Base-by-base conservation (phyloP, 2,113 vertebrate genomes). In the Nerophis lumbriciformis region DNA sequence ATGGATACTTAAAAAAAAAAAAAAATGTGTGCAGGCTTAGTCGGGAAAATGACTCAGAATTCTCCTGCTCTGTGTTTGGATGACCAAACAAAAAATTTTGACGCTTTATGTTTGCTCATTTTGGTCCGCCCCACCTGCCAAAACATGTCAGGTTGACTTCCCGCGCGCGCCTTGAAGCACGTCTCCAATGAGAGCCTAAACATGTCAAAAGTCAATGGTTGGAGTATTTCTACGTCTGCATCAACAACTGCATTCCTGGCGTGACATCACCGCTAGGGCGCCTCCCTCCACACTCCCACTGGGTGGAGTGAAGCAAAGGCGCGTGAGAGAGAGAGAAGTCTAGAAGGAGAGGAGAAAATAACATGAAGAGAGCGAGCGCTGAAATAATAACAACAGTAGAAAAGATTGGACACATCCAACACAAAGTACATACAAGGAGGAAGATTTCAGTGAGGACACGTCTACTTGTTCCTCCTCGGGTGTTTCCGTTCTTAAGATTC, bases 251-350 rank as follows among this genome's bases (percentile, higher is more conserved):
- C 88, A 89, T 90, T 91, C 90, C 90, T 90, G 15, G 81, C 85
- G 86, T 91, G 90, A 92, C 92, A 89, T 90, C 91, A 88, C 73
- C 78, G 77, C 68, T 55, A 69, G 82, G 82, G 75, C 84, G 68
- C 85, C 90, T 79, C 82, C 85, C 74, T 84, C 74, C 75, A 81
- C 80, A 85, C 83, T 88, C 81, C 83, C 82, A 82, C 77, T 81
- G 87, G 84, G 88, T 83, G 76, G 88, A 83, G 84, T 85, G 63
- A 85, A 73, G 44, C 69, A 53, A 66, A 75, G 69, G 77, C 28
- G 58, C 54, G 65, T 67, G 59, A 19, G 37, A 56, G 15, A 9
- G 12, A 53, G 12, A 11, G 38, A 56, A 16, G 53, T 10, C 14
- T 19, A 16, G 8, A 38, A 39, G n/a, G 66, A 65, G 75, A 73